Percentiles rank a stretch among this genome's conserved stretches.
Conservation (phyloP, 1,140 invertebrate genomes). For the Drosophila prosaltans region DNA sequence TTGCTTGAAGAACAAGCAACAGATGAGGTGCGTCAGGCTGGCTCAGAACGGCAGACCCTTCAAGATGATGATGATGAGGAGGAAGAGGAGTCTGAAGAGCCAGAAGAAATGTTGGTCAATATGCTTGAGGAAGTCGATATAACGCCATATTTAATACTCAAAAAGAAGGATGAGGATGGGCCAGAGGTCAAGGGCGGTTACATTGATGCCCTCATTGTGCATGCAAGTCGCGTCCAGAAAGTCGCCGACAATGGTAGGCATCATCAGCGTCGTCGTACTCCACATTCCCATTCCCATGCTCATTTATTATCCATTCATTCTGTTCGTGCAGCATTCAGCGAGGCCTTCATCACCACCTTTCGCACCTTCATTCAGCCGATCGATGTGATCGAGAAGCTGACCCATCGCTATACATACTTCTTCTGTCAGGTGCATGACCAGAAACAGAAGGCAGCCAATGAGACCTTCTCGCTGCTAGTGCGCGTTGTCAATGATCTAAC, state of each 20-base stretch:
- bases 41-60: constrained; percentile 26
- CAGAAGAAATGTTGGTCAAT: constrained; percentile 74
- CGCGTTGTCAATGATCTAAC: constrained; percentile 96
- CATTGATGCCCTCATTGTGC: constrained; percentile 95
- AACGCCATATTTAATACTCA: constrained; percentile 89
- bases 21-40: constrained; percentile 68
- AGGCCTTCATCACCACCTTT: constrained; percentile 98
- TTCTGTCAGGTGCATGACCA: constrained; percentile 88
- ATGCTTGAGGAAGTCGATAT: constrained; percentile 92
- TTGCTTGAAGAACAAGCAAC: constrained; percentile 35
- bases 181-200: constrained; percentile 95
- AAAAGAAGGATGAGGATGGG: constrained; percentile 92
- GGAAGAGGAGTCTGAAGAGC: constrained; percentile 73
- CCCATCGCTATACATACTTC: constrained; percentile 90
- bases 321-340: constrained; percentile 88
- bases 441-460: constrained; percentile 91
- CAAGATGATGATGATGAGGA: constrained; percentile 54
- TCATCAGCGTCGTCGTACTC: constrained; percentile 16
- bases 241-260: constrained; percentile 80
- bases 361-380: constrained; percentile 96
- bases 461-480: constrained; percentile 94
- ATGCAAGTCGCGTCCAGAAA: constrained; percentile 92
- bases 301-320: constrained; percentile 53
- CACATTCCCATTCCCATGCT: constrained; percentile 22
- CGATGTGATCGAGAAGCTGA: constrained; percentile 93